Conservation (phyloP, 1,140 invertebrate genomes). For the Andrena cerasifolii region DNA sequence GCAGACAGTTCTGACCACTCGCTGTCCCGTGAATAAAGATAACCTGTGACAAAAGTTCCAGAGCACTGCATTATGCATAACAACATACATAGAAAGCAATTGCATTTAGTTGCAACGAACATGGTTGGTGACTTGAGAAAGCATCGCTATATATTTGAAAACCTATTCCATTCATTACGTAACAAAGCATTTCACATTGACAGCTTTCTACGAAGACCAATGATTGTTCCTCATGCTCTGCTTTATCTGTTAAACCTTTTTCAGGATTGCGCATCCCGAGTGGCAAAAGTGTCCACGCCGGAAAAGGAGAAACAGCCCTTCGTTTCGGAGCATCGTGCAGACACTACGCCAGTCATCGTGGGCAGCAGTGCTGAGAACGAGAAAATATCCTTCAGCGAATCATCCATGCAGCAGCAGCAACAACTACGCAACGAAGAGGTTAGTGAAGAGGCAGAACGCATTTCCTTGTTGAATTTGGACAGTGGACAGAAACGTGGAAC, state of each 20-base stretch:
- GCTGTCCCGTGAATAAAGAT: background rate
- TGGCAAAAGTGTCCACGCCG: conserved; percentile 67
- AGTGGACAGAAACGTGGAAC: conserved; percentile 68
- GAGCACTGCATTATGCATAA: conserved; percentile 43
- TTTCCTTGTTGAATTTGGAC: conserved; percentile 54
- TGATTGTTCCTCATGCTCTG: background rate
- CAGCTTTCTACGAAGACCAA: conserved; percentile 12
- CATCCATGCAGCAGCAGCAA: conserved; percentile 35
- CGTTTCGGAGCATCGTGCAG: conserved; percentile 26
- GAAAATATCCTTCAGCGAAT: conserved; percentile 38
- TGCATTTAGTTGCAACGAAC: conserved; percentile 54
- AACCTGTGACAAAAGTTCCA: conserved; percentile 4
- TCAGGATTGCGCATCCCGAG: conserved; percentile 67
- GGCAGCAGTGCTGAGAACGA: conserved; percentile 34
- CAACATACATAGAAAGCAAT: conserved; percentile 57
- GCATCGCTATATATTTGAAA: conserved; percentile 21
- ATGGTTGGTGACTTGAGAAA: conserved; percentile 54
- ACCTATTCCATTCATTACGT: conserved; percentile 38
- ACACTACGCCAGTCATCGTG: background rate
- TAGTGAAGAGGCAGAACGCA: conserved; percentile 64
- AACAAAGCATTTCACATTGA: conserved; percentile 40
- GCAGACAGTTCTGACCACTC: background rate
- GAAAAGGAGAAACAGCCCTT: conserved; percentile 62
- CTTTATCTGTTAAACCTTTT: conserved; percentile 49
- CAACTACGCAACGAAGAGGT: conserved; percentile 45